These are phyloP conservation scores for Sphaerophoria rueppellii DNA, from an alignment of 2,888 invertebrate species.

Conservation along the genomic window DNA sequence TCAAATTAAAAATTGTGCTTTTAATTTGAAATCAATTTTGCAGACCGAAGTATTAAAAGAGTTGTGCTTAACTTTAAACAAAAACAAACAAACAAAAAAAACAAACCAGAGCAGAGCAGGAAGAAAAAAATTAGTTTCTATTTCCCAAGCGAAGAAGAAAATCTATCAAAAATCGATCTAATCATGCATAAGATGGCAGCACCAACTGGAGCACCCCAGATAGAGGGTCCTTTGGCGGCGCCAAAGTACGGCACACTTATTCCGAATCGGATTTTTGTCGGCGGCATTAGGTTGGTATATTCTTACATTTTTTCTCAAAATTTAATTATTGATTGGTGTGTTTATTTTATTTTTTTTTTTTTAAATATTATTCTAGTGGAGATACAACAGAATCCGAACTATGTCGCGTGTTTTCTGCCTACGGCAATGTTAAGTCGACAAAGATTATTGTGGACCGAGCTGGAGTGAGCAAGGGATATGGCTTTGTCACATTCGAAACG, in stretches of 20 bases:
- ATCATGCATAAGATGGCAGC: constrained; percentile 80
- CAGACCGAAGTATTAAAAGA: constrained; percentile 42
- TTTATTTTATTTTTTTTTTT: constrained; percentile 8
- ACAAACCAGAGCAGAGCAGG: constrained; percentile 20
- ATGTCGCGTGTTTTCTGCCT: constrained; percentile 94
- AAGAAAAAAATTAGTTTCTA: constrained; percentile 33
- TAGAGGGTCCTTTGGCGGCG: constrained; percentile 82
- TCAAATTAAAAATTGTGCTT: constrained; percentile 46
- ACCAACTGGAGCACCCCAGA: constrained; percentile 79
- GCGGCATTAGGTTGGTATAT: constrained; percentile 90
- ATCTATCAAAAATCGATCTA: constrained; percentile 66
- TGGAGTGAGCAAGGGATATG: constrained; percentile 92
- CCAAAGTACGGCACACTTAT: constrained; percentile 91
- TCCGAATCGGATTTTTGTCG: constrained; percentile 97
- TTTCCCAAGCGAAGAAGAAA: constrained; percentile 27
- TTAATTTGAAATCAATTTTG: constrained; percentile 60
- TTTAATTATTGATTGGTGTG: constrained; percentile 80
- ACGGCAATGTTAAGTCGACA: constrained; percentile 94
- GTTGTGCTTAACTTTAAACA: too few relatives aligned
- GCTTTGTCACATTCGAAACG: constrained; percentile 92
- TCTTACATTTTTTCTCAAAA: constrained; percentile 25
- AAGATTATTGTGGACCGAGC: constrained; percentile 97
- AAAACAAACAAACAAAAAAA: constrained; percentile 9
- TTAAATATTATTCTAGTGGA: constrained; percentile 83
- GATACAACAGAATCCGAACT: constrained; percentile 96